Percentiles rank a stretch among this genome's conserved stretches.
phyloP scores from a whole-genome alignment of 2,888 invertebrate species.

The Callosobruchus maculatus region DNA sequence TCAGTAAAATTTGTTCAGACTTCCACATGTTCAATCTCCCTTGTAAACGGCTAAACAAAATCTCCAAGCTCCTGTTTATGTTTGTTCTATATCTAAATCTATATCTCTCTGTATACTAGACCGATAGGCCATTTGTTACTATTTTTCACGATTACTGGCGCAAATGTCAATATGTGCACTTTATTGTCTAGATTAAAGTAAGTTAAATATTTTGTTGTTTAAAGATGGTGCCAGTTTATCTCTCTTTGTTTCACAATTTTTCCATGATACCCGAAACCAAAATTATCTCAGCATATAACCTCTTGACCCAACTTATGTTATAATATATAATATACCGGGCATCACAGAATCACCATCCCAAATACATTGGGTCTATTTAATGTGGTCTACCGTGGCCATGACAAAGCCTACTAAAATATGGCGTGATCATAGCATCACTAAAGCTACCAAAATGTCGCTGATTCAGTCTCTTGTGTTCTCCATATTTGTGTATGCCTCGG shows the following conservation, averaged over 20 bases:
- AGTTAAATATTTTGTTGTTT: background rate
- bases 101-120: background rate
- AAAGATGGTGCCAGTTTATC: background rate
- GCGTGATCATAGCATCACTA: too few species aligned
- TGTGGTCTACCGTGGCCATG: too few species aligned
- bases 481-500: too few species aligned
- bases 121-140: background rate
- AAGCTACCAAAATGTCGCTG: too few species aligned
- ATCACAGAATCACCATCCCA: background rate
- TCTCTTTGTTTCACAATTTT: background rate
- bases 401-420: too few species aligned
- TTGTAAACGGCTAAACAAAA: background rate
- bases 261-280: background rate
- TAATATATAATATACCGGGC: background rate
- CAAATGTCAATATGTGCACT: background rate
- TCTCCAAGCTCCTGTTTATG: background rate
- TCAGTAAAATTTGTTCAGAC: background rate
- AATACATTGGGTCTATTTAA: too few species aligned
- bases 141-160: background rate
- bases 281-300: background rate
- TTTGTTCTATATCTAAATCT: background rate
- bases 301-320: background rate
- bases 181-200: background rate
- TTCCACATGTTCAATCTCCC: background rate
- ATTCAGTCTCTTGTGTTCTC: too few species aligned